phyloP scores from a whole-genome alignment of 1,140 invertebrate genomes.

The fruit fly (Drosophila melanogaster) region Release_6_plus_ISO1_MT NT_033779.5:577001-577500 shows the following conservation, averaged over 20 bases:
- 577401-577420: conserved; percentile 10
- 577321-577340: conserved; percentile 22
- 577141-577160: too few relatives aligned
- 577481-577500: conserved; percentile 66
- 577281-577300: conserved; percentile 33
- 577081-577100: not conserved
- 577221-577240: conserved; percentile 16
- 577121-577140: too few relatives aligned
- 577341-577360: conserved; percentile 13
- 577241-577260: conserved; percentile 50
- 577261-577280: conserved; percentile 28
- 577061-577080: not conserved
- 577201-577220: not conserved
- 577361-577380: conserved; percentile 18
- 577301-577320: conserved; percentile 42
- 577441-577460: conserved; percentile 29
- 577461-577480: conserved; percentile 37
- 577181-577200: too few relatives aligned
- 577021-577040: not conserved
- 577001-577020: conserved; percentile 12
- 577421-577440: conserved; percentile 62
- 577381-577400: conserved; percentile 11
- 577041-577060: conserved; percentile 2
- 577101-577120: too few relatives aligned
- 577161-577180: too few relatives aligned